Conservation (phyloP, 23 tunicate genomes). For the Styela plicata region DNA sequence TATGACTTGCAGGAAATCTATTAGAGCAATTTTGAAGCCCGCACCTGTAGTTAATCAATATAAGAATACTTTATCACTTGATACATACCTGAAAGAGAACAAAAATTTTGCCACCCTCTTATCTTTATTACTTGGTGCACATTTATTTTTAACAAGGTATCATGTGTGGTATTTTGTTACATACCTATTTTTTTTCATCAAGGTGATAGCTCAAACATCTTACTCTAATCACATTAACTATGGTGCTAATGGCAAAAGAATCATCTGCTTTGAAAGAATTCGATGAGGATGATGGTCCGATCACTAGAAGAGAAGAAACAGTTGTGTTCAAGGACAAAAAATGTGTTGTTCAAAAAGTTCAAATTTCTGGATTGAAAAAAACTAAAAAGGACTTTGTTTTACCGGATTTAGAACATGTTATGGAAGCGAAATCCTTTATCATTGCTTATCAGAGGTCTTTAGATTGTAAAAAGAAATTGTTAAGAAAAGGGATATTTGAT, state of each 20-base stretch:
- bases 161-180: no score
- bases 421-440: slow-evolving; percentile 55
- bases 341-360: slow-evolving; percentile 64
- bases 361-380: slow-evolving; percentile 52
- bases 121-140: no score
- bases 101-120: no score
- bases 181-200: no score
- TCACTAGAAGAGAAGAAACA: neutral
- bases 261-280: neutral
- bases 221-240: no score
- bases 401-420: slow-evolving; percentile 53
- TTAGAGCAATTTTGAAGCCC: no score
- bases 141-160: no score
- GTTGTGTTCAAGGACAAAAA: slow-evolving; percentile 47
- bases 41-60: no score
- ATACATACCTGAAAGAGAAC: no score
- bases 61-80: no score
- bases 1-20: no score
- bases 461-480: slow-evolving; percentile 39
- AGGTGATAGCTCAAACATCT: no score
- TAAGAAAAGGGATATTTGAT: slow-evolving; percentile 66
- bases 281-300: neutral
- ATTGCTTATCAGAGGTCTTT: slow-evolving; percentile 50
- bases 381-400: slow-evolving; percentile 71
- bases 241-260: neutral